These are phyloP conservation scores for Auanema freiburgensis DNA, from an alignment of 2,888 invertebrate species.

Conservation along the genomic window DNA sequence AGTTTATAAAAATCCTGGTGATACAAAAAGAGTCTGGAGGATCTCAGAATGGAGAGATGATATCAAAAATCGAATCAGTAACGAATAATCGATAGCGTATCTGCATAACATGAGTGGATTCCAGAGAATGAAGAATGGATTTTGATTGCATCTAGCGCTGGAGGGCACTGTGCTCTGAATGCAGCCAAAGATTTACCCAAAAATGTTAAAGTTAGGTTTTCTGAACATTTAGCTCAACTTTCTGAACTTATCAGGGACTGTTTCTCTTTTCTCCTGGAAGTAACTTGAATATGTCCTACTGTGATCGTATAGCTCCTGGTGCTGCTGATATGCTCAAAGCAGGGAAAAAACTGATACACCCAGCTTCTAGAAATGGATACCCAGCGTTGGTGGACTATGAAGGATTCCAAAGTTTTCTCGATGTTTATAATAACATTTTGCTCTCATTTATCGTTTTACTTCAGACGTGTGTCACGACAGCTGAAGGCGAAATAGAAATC, in stretches of 20 bases:
- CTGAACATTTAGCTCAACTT: too few species aligned
- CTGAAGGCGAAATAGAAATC: constrained; percentile 22
- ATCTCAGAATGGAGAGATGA: constrained; percentile 38
- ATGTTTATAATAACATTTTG: constrained; percentile 10
- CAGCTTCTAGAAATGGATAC: constrained; percentile 35
- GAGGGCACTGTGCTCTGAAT: constrained; percentile 33
- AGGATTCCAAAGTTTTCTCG: constrained; percentile 29
- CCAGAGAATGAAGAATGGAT: constrained; percentile 29
- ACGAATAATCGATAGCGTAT: background rate
- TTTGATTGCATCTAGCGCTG: constrained; percentile 37
- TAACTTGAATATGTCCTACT: constrained; percentile 28
- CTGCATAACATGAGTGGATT: background rate
- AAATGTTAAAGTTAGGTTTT: constrained; percentile 18
- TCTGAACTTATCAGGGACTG: too few species aligned
- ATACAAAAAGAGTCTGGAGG: constrained; percentile 29
- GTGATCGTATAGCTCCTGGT: constrained; percentile 30
- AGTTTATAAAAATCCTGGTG: constrained; percentile 36
- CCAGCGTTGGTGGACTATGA: constrained; percentile 30
- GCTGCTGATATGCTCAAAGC: constrained; percentile 19
- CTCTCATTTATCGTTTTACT: background rate
- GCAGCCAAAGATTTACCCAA: constrained; percentile 26
- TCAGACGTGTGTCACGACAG: constrained; percentile 29
- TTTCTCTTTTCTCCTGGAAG: constrained; percentile 40
- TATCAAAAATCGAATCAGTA: constrained; percentile 30
- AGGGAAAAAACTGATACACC: constrained; percentile 27